Conservation (phyloP, 1,140 invertebrate species). For the Chrysopa pallens region DNA sequence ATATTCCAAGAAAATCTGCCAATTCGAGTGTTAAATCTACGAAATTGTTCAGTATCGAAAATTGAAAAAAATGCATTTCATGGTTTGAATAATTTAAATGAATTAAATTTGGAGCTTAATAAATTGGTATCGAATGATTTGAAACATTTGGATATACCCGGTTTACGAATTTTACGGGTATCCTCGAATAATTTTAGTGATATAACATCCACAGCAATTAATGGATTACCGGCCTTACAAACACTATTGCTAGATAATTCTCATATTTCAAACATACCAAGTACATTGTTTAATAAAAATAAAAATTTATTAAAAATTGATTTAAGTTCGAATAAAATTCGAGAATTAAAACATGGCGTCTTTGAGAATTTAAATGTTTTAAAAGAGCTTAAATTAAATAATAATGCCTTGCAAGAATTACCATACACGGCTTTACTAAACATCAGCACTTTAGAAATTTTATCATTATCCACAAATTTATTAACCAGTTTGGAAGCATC, state of each 20-base stretch:
- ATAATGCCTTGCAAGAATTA: slow-evolving; percentile 52
- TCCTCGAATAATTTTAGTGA: slow-evolving; percentile 62
- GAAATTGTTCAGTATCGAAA: slow-evolving; percentile 36
- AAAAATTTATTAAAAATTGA: slow-evolving; percentile 53
- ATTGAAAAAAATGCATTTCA: slow-evolving; percentile 45
- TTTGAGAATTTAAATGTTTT: slow-evolving; percentile 51
- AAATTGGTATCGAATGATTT: slow-evolving; percentile 44
- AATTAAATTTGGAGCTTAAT: slow-evolving; percentile 56
- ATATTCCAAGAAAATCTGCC: slow-evolving; percentile 41
- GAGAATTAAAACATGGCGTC: slow-evolving; percentile 40
- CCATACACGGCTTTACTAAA: slow-evolving; percentile 59
- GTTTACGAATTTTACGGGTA: slow-evolving; percentile 47
- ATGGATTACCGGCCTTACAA: slow-evolving; percentile 55
- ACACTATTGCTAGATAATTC: slow-evolving; percentile 48
- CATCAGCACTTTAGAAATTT: slow-evolving; percentile 48
- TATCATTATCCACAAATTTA: slow-evolving; percentile 53
- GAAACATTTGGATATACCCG: slow-evolving; percentile 46
- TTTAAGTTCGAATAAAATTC: slow-evolving; percentile 46
- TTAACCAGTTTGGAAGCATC: slow-evolving; percentile 54
- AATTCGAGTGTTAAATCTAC: slow-evolving; percentile 34
- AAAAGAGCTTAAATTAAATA: slow-evolving; percentile 51
- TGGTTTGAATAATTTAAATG: slow-evolving; percentile 42
- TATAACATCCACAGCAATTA: slow-evolving; percentile 43
- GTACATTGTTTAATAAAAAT: slow-evolving; percentile 51
- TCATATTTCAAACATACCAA: slow-evolving; percentile 42